Base-by-base conservation (phyloP, 35 echinoderm and acorn worm species). In the Apostichopus parvimensis region DNA sequence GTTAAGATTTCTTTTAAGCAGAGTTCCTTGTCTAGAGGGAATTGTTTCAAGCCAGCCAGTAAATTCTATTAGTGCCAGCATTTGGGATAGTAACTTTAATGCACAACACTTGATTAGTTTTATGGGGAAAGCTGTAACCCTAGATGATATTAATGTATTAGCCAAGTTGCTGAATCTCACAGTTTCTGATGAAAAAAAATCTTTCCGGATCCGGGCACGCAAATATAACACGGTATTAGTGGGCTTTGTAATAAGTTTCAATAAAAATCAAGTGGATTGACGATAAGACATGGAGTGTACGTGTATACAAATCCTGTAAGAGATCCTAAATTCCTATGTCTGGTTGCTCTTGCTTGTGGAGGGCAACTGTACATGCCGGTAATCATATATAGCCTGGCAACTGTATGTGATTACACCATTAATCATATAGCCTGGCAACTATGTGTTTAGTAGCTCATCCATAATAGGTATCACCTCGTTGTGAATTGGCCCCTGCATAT, bases 71-170 rank as follows among this genome's bases (percentile, higher is more conserved):
- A 88, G 86, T 55, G 86, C 24, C n/a, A 68, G 86, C 86, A 72
- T 88, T 73, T 68, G 86, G 86, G 61, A 88, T 45, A 73, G 86
- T 72, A 88, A 88, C 57, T 72, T 88, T 72, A 72, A 26, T 73
- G 62, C 62, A 73, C 21, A 64, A 68, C 86, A 88, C 57, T 88
- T 88, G 86, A 88, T 88, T 88, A 73, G 86, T 68, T 88, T 88
- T 88, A 88, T 88, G 86, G 61, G 61, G 57, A 73, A 73, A 73
- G 86, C 60, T 73, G 86, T 88, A 88, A 88, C 34, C 86, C 28
- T 18, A 88, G 86, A 71, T 66, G 86, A 88, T 88, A 88, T 88
- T 88, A 88, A 88, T 88, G 86, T 88, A 88, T 88, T 88, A 54
- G 57, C 71, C 71, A 75, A 75, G 71, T 75, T 75, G 71, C 71